phyloP scores from a whole-genome alignment of 2,797 vertebrate species.

The Brotula barbata region DNA sequence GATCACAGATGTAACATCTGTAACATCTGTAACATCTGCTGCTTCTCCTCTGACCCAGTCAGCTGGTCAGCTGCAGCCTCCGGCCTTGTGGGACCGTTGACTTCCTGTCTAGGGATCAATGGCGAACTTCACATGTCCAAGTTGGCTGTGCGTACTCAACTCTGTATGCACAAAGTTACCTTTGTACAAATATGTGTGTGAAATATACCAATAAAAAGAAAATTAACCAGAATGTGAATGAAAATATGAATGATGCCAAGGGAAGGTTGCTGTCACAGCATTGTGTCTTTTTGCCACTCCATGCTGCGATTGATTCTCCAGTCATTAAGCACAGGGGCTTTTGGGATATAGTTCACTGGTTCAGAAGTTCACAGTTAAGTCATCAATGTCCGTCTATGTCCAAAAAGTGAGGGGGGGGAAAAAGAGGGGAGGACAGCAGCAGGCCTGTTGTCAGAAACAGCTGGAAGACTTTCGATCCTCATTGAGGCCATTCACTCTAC shows the following conservation, averaged over 20 bases:
- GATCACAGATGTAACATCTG: not conserved
- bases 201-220: no score
- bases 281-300: conserved; percentile 52
- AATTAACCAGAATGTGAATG: not conserved
- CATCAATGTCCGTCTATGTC: conserved; percentile 51
- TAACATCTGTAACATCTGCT: not conserved
- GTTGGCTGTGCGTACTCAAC: not conserved
- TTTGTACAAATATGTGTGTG: not conserved
- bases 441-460: conserved; percentile 33
- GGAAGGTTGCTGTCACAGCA: conserved; percentile 44
- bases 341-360: conserved; percentile 59
- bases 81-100: not conserved
- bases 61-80: conserved; percentile 1
- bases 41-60: conserved; percentile 1
- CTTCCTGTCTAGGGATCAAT: conserved; percentile 6
- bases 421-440: not conserved
- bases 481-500: no score
- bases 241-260: conserved; percentile 20
- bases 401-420: conserved; percentile 19
- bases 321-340: conserved; percentile 7
- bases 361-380: conserved; percentile 62
- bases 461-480: conserved; percentile 27
- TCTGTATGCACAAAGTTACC: no score
- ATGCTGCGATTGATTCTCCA: conserved; percentile 34
- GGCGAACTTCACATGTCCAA: not conserved